phyloP scores from a whole-genome alignment of 2,113 vertebrate species.

The Pseudorhombus dupliciocellatus region DNA sequence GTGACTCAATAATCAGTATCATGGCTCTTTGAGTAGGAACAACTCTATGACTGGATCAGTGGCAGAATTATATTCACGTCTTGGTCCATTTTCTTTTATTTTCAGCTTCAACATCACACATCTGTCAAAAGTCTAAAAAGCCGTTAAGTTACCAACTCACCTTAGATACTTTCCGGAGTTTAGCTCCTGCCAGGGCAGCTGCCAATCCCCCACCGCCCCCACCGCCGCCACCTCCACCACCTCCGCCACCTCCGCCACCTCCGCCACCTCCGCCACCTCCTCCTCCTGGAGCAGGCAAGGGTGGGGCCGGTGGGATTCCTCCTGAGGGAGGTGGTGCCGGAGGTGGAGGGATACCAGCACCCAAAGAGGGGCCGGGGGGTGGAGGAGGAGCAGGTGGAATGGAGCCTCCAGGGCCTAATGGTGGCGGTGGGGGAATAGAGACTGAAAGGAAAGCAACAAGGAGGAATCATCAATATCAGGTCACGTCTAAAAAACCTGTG shows the following conservation, averaged over 20 bases:
- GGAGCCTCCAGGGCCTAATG: slow-evolving; percentile 55
- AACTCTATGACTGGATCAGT: background rate
- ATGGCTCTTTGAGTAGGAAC: background rate
- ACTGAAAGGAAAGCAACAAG: slow-evolving; percentile 26
- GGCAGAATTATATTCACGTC: background rate
- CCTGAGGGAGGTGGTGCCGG: slow-evolving; percentile 80
- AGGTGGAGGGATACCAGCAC: slow-evolving; percentile 70
- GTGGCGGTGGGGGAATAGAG: slow-evolving; percentile 65
- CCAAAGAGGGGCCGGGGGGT: slow-evolving; percentile 77
- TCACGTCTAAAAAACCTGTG: no score
- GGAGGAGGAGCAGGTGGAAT: slow-evolving; percentile 75
- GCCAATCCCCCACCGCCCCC: slow-evolving; percentile 81
- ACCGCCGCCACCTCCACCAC: slow-evolving; percentile 63
- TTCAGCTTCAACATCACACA: background rate
- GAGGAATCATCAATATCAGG: background rate
- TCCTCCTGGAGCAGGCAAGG: slow-evolving; percentile 76
- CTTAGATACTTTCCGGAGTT: slow-evolving; percentile 88
- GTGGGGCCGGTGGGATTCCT: slow-evolving; percentile 81
- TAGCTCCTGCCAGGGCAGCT: slow-evolving; percentile 87
- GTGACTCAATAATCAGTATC: background rate
- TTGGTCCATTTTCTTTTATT: background rate
- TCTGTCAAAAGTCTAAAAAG: background rate
- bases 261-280: slow-evolving; percentile 64
- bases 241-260: slow-evolving; percentile 61
- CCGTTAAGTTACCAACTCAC: slow-evolving; percentile 63